Percentiles rank a stretch among this genome's conserved stretches.
Evolutionary conservation across 1,140 invertebrate genomes (phyloP).

Genomic region (Rhopalosiphum maidis): DNA sequence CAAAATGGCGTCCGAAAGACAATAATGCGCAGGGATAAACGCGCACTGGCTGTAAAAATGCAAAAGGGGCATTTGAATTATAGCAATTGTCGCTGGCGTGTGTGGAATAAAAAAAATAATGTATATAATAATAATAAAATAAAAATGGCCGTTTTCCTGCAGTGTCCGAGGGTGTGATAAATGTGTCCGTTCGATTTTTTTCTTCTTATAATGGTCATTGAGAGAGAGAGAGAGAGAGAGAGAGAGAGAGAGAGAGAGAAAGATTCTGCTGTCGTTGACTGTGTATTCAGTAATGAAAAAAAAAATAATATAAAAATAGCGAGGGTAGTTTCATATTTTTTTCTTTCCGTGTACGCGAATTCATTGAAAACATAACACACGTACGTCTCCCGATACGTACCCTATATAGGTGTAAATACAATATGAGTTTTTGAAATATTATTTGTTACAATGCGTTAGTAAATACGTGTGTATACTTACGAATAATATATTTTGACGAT

Average conservation of each 20-base stretch:
- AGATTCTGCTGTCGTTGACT: neutral
- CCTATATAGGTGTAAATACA: neutral
- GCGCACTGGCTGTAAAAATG: conserved; percentile 1
- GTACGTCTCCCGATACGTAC: neutral
- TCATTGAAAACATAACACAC: conserved; percentile 19
- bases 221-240: neutral
- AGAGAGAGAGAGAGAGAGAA: neutral
- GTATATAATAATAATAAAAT: conserved; percentile 4
- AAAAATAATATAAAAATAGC: neutral
- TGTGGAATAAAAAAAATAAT: conserved; percentile 22
- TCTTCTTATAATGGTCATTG: neutral
- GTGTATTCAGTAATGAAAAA: conserved; percentile 28
- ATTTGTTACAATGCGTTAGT: neutral
- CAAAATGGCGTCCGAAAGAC: conserved; percentile 49
- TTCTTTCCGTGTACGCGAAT: neutral
- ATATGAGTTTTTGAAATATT: neutral
- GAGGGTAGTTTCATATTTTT: conserved; percentile 15
- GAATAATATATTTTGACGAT: neutral
- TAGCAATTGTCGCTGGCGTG: conserved; percentile 15
- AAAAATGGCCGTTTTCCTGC: conserved; percentile 48
- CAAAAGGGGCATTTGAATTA: conserved; percentile 54
- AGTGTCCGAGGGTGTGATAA: conserved; percentile 38
- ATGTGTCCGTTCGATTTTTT: neutral
- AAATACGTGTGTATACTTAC: neutral
- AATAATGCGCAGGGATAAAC: conserved; percentile 4